Evolutionary conservation across 2,888 invertebrate species (phyloP), one percentile per base, ranked within the genome.

Genomic region (Nephrotoma flavescens): DNA sequence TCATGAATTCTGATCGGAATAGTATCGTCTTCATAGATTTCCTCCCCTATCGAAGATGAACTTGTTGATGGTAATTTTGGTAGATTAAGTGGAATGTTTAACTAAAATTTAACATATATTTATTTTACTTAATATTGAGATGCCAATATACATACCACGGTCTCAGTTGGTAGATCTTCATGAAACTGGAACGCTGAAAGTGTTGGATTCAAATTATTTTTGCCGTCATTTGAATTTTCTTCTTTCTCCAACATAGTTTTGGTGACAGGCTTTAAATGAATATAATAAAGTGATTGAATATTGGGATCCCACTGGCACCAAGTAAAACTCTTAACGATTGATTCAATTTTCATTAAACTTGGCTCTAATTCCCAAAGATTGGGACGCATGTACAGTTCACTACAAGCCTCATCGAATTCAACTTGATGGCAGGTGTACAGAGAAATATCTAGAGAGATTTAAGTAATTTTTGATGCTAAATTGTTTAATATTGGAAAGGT

Each of bases 231-330:
- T 47, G 94, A 94, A 87, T 93, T 93, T 71, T 93, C 94, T 89
- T 95, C 95, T 86, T 95, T 94, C 12, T 93, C 94, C 87, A 93
- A 92, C 83, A 94, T 94, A 88, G 95, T 94, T 88, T 94, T 94
- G 3, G 94, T 92, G 41, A 95, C 94, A 89, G 94, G 94, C 86
- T 95, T 94, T 89, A 96, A 94, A 90, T 97, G 96, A 89, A 97
- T 96, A 91, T 96, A 96, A 91, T 96, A 97, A 0, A 97, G 91
- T 11, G 96, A 95, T 93, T 97, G 94, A 4, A 90, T 89, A 83
- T 90, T 90, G 87, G 95, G 94, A 90, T 97, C 96, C 97, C 97
- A 97, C 89, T 97, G 97, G 0, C 96, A 96, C 97, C 97, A 97
- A 52, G 95, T 94, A 89, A 96, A 97, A 83, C 94, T 94, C 89